phyloP scores from a whole-genome alignment of 2,113 vertebrate species.

The Etheostoma spectabile region DNA sequence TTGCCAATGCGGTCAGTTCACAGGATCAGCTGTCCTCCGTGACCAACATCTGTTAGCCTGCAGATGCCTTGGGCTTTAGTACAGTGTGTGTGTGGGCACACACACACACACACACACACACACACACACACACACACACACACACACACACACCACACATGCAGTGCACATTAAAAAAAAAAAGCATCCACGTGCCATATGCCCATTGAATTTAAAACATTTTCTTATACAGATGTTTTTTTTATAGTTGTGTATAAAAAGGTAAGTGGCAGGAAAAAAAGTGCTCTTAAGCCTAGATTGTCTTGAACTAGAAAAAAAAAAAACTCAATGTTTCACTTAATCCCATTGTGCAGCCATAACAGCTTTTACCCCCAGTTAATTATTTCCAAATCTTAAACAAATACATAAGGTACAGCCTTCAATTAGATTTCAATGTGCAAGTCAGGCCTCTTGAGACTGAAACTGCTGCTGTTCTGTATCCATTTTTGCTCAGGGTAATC shows the following conservation, averaged over 20 bases:
- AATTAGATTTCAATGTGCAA: constrained; percentile 85
- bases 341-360: constrained; percentile 78
- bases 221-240: constrained; percentile 46
- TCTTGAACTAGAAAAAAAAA: constrained; percentile 67
- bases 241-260: constrained; percentile 71
- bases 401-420: constrained; percentile 83
- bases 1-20: constrained; percentile 65
- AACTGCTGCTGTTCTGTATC: constrained; percentile 80
- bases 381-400: constrained; percentile 86
- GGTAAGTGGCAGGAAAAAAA: constrained; percentile 68
- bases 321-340: constrained; percentile 72
- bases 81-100: constrained; percentile 45
- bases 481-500: constrained; percentile 84
- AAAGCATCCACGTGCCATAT: constrained; percentile 58
- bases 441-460: constrained; percentile 81
- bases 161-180: constrained; percentile 33
- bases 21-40: constrained; percentile 79
- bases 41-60: constrained; percentile 80
- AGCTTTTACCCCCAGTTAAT: constrained; percentile 85
- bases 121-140: too few relatives aligned
- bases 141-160: constrained; percentile 45
- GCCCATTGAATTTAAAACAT: constrained; percentile 57
- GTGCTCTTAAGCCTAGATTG: constrained; percentile 58
- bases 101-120: constrained; percentile 23
- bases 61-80: constrained; percentile 56